These are phyloP conservation scores for Sebastes variabilis DNA, from an alignment of 2,797 vertebrate species.

Conservation along the genomic window DNA sequence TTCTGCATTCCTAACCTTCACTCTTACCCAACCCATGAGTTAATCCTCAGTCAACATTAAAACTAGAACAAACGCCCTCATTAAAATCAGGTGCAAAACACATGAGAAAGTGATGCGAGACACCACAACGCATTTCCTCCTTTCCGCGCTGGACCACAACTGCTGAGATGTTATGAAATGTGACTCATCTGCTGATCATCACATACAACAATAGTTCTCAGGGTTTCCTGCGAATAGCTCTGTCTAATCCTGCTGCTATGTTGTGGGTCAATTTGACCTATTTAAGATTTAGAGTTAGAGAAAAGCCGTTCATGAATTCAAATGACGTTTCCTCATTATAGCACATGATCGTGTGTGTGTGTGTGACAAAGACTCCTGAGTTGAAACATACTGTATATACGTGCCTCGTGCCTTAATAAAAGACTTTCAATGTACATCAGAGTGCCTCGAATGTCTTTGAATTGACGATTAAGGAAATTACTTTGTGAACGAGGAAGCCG, in stretches of 20 bases:
- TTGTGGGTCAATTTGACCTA: background rate
- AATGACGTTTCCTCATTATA: background rate
- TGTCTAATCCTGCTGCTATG: background rate
- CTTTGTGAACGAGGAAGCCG: background rate
- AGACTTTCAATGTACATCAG: background rate
- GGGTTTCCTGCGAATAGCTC: background rate
- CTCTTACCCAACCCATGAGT: background rate
- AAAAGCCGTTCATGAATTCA: background rate
- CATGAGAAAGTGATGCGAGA: fast-evolving
- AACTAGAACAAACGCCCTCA: background rate
- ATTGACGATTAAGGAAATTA: background rate
- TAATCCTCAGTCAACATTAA: background rate
- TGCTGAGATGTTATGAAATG: background rate
- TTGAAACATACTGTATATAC: background rate
- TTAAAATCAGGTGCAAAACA: background rate
- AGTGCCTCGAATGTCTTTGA: background rate
- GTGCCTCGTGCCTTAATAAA: too few species aligned
- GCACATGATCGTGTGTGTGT: background rate
- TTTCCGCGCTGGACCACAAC: background rate
- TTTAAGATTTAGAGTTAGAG: background rate
- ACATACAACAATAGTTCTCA: background rate
- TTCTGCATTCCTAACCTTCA: slow-evolving; percentile 31
- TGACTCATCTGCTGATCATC: slow-evolving; percentile 2
- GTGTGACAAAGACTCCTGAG: background rate
- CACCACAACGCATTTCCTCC: background rate